These are phyloP conservation scores for Mastacembelus armatus DNA, from an alignment of 2,797 vertebrate species.

Conservation along the genomic window DNA sequence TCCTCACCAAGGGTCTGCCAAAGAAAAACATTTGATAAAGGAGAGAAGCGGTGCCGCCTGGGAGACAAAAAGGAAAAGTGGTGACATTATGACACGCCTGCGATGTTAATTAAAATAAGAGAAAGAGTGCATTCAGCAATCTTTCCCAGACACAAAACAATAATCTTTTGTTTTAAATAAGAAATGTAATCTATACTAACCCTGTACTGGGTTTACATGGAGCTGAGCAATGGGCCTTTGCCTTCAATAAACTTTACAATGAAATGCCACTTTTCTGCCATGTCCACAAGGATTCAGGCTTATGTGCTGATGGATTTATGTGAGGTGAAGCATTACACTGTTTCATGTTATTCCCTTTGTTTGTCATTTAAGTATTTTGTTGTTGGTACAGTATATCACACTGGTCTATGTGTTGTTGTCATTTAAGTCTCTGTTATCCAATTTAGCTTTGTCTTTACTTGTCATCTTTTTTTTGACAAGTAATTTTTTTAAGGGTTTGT, in stretches of 20 bases:
- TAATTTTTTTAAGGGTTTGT: conserved; percentile 52
- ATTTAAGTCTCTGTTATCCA: conserved; percentile 58
- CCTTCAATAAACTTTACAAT: conserved; percentile 36
- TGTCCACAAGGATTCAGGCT: conserved; percentile 29
- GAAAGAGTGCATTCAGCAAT: conserved; percentile 86
- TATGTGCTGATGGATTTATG: conserved; percentile 27
- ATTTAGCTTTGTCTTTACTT: conserved; percentile 55
- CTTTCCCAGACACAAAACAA: conserved; percentile 48
- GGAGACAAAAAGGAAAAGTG: conserved; percentile 77
- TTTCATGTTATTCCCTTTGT: conserved; percentile 44
- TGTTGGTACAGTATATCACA: conserved; percentile 45
- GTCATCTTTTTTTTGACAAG: conserved; percentile 54
- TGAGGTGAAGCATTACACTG: conserved; percentile 28
- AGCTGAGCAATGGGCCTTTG: conserved; percentile 24
- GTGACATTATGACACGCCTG: conserved; percentile 86
- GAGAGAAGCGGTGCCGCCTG: conserved; percentile 80
- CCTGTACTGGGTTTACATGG: conserved; percentile 14
- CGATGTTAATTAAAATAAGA: conserved; percentile 91
- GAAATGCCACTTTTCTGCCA: conserved; percentile 49
- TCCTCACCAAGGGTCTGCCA: conserved; percentile 45
- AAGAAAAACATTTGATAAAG: conserved; percentile 16
- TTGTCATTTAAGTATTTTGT: conserved; percentile 60
- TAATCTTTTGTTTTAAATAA: conserved; percentile 47
- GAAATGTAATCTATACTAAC: conserved; percentile 38
- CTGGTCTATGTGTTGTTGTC: conserved; percentile 45